Evolutionary conservation across 2,113 vertebrate genomes (phyloP).

Genomic region (Ascaphus truei): DNA sequence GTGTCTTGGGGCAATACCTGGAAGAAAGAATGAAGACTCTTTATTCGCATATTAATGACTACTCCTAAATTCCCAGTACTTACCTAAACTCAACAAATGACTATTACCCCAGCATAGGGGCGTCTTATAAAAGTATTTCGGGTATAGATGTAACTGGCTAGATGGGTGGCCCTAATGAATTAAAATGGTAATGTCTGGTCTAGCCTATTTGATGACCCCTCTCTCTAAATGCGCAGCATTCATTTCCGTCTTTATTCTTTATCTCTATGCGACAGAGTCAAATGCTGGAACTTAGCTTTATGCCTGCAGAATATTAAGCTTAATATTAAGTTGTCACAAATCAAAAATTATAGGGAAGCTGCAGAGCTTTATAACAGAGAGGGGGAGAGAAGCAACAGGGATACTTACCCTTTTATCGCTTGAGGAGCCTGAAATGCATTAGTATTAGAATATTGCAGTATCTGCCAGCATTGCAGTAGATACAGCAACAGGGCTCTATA

Average conservation of each 20-base stretch:
- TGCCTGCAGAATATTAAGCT: constrained; percentile 32
- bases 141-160: not conserved
- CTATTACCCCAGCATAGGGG: no score
- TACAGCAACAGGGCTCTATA: no score
- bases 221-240: constrained; percentile 6
- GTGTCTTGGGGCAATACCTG: no score
- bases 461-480: no score
- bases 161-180: not conserved
- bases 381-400: not conserved
- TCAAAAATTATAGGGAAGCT: constrained; percentile 12
- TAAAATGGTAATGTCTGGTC: constrained; percentile 1
- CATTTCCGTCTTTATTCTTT: constrained; percentile 31
- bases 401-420: not conserved
- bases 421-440: not conserved
- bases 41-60: not conserved
- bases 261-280: constrained; percentile 28
- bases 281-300: constrained; percentile 11
- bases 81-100: not conserved
- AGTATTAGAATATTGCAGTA: no score
- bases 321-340: constrained; percentile 35
- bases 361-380: not conserved
- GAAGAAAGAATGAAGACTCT: not conserved
- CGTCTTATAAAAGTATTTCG: no score
- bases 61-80: not conserved
- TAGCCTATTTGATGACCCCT: constrained; percentile 11